These are phyloP conservation scores for Cordylochernes scorpioides DNA, from an alignment of 2,888 invertebrate species.

Conservation along the genomic window DNA sequence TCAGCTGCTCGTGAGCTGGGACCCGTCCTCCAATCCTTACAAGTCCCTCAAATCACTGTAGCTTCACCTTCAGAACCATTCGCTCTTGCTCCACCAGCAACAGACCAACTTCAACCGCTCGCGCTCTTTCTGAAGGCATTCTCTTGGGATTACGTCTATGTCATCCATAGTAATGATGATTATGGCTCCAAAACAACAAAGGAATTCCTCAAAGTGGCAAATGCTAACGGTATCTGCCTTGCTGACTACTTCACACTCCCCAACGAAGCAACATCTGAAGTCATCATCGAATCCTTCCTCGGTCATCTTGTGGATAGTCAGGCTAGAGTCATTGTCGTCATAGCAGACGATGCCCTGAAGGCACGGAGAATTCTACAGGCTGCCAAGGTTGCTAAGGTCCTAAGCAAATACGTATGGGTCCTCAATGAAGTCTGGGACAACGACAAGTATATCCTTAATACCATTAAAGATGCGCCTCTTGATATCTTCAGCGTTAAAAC, in stretches of 20 bases:
- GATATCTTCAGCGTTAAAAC: constrained; percentile 15
- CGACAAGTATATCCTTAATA: constrained; percentile 3
- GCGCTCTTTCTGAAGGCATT: too few species aligned
- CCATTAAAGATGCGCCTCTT: constrained; percentile 17
- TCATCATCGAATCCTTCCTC: constrained; percentile 5
- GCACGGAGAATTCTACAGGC: constrained; percentile 19
- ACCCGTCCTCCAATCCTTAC: too few species aligned
- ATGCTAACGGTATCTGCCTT: constrained; percentile 16
- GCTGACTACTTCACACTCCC: constrained; percentile 16
- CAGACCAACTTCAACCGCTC: too few species aligned
- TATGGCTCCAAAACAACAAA: constrained; percentile 18
- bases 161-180: constrained; percentile 19
- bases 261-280: constrained; percentile 2
- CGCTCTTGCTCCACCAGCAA: too few species aligned
- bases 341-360: constrained; percentile 19
- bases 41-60: too few species aligned
- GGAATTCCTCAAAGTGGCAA: constrained; percentile 16
- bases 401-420: constrained; percentile 7
- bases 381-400: constrained; percentile 14
- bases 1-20: too few species aligned
- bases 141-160: constrained; percentile 21
- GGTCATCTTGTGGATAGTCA: constrained; percentile 3
- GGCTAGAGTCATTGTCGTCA: constrained; percentile 18
- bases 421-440: constrained; percentile 9
- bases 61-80: too few species aligned